phyloP scores from a whole-genome alignment of 2,888 invertebrate genomes.

The Ornithoptera alexandrae region DNA sequence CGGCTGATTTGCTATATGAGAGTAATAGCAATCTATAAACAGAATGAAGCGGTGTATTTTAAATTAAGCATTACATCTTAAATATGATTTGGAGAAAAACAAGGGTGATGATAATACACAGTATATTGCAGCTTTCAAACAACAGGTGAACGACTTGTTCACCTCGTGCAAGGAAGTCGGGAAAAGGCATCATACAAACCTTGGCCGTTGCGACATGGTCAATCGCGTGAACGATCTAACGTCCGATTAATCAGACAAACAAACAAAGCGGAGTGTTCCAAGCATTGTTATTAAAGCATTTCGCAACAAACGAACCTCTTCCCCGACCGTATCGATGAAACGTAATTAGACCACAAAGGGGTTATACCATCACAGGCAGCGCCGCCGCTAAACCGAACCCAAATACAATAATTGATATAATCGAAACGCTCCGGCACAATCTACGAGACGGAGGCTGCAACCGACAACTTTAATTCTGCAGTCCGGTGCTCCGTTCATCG shows the following conservation, averaged over 20 bases:
- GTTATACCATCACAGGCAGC: conserved; percentile 20
- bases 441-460: neutral
- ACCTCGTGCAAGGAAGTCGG: too few relatives aligned
- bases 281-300: conserved; percentile 15
- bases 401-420: conserved; percentile 58
- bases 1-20: too few relatives aligned
- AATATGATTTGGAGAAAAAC: too few relatives aligned
- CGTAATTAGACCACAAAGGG: conserved; percentile 27
- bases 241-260: conserved; percentile 3
- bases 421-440: conserved; percentile 49
- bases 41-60: too few relatives aligned
- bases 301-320: conserved; percentile 14
- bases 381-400: conserved; percentile 45
- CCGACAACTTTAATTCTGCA: neutral
- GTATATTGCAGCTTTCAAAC: too few relatives aligned
- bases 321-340: conserved; percentile 19
- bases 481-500: neutral
- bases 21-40: too few relatives aligned
- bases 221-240: conserved; percentile 3
- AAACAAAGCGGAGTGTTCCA: conserved; percentile 9
- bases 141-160: too few relatives aligned
- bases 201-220: neutral
- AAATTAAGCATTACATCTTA: too few relatives aligned
- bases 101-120: too few relatives aligned
- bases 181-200: neutral